These are phyloP conservation scores for Ctenosaura bakeri DNA, from an alignment of 2,797 vertebrate genomes.

Conservation along the genomic window DNA sequence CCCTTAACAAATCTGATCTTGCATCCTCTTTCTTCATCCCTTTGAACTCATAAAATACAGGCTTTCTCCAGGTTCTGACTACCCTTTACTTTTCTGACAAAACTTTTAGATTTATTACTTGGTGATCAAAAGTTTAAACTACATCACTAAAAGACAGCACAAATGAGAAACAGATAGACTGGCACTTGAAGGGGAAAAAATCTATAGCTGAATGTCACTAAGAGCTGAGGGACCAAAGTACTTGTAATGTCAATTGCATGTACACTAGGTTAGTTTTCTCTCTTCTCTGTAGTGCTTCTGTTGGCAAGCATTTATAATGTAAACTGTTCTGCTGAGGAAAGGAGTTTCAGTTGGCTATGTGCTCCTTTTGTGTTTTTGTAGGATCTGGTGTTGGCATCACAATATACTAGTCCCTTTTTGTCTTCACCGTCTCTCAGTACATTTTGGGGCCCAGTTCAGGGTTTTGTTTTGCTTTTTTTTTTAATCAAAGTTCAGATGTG, in stretches of 20 bases:
- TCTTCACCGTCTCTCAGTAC: too few relatives aligned
- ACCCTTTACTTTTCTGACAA: not conserved
- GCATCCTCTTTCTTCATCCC: not conserved
- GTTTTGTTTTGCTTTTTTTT: too few relatives aligned
- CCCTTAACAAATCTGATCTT: slow-evolving; percentile 9
- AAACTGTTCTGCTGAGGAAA: too few relatives aligned
- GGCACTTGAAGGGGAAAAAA: not conserved
- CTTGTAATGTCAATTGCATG: not conserved
- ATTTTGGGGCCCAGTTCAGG: too few relatives aligned
- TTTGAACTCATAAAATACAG: not conserved
- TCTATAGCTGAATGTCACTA: not conserved
- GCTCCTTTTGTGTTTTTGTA: too few relatives aligned
- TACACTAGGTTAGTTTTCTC: not conserved
- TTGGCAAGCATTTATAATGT: too few relatives aligned
- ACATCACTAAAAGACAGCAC: not conserved
- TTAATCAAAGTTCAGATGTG: too few relatives aligned
- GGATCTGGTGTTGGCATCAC: too few relatives aligned
- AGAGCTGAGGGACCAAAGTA: not conserved
- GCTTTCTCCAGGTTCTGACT: not conserved
- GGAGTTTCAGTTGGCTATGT: too few relatives aligned
- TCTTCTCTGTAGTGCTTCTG: too few relatives aligned
- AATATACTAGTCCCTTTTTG: too few relatives aligned
- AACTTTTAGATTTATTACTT: slow-evolving; percentile 10
- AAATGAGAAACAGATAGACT: not conserved
- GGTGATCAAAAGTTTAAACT: not conserved